Base-by-base conservation (phyloP, 2,113 vertebrate species). In the Scomber japonicus region DNA sequence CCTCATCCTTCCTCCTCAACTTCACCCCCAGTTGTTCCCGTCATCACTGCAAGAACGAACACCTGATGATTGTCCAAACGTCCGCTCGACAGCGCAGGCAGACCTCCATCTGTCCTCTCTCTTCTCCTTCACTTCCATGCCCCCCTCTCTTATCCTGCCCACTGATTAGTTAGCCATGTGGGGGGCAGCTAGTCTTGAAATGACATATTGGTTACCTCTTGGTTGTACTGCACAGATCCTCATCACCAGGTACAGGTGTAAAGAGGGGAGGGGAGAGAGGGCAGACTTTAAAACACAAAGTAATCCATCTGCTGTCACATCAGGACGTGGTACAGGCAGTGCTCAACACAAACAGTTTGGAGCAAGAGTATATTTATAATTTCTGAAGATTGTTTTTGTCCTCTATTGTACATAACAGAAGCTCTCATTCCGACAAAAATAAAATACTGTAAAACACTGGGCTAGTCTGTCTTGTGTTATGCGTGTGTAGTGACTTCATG, bases 371-470 rank as follows among this genome's bases (percentile, higher is more conserved):
- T 95, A 95, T 95, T 95, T 95, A 95, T 94, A 80, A 91, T 80
- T 89, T 87, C 89, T 92, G 90, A 83, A 85, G 54, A 80, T 90
- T 89, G 83, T 94, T 94, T 94, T 89, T 93, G 92, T 94, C 89
- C 75, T 83, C 84, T 93, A 90, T 93, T 95, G 94, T 95, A 95
- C 84, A 95, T 95, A 95, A 93, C 86, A 92, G 92, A 91, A 94
- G 83, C 89, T 88, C 88, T 92, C 84, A 91, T 90, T 91, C 87
- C 71, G 56, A 88, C 57, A 62, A 85, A 92, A 90, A 92, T 88
- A 90, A 94, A 94, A 89, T 61, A 31, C 53, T 75, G 59, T 88
- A 72, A 89, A 90, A 85, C 27, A 49, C 3, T 11, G 21, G 0
- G 48, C 0, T 44, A 13, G 16, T 49, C 50, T 60, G 27, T 48